phyloP scores from a whole-genome alignment of 2,113 vertebrate genomes.

The Labeo rohita region DNA sequence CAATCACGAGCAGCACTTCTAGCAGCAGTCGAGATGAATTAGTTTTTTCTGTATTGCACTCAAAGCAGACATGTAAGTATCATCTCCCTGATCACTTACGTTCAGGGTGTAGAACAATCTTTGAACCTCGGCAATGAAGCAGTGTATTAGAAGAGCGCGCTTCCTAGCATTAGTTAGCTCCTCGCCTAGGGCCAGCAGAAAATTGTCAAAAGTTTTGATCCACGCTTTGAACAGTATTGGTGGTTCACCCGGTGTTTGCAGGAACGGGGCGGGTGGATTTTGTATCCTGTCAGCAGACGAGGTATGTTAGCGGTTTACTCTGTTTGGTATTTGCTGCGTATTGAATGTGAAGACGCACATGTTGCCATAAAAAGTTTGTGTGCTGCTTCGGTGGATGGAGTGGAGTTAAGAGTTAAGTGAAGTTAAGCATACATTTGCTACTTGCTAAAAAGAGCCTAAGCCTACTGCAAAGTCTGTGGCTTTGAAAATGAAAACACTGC shows the following conservation, averaged over 20 bases:
- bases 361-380: too few relatives aligned
- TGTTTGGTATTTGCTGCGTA: too few relatives aligned
- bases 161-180: conserved; percentile 25
- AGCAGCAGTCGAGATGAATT: too few relatives aligned
- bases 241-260: neutral
- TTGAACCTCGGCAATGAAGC: conserved; percentile 9
- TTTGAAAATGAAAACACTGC: too few relatives aligned
- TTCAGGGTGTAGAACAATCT: conserved; percentile 11
- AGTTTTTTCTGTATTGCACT: neutral
- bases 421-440: too few relatives aligned
- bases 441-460: too few relatives aligned
- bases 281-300: too few relatives aligned
- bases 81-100: neutral
- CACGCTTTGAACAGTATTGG: neutral
- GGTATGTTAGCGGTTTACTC: too few relatives aligned
- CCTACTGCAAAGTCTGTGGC: too few relatives aligned
- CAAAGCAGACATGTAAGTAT: neutral
- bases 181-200: neutral
- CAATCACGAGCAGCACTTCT: neutral
- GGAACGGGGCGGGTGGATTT: neutral
- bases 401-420: too few relatives aligned
- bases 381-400: too few relatives aligned
- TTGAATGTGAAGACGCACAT: too few relatives aligned
- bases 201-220: conserved; percentile 20
- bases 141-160: conserved; percentile 14